Conservation (phyloP, 1,140 invertebrate species). For the Asbolus verrucosus region DNA sequence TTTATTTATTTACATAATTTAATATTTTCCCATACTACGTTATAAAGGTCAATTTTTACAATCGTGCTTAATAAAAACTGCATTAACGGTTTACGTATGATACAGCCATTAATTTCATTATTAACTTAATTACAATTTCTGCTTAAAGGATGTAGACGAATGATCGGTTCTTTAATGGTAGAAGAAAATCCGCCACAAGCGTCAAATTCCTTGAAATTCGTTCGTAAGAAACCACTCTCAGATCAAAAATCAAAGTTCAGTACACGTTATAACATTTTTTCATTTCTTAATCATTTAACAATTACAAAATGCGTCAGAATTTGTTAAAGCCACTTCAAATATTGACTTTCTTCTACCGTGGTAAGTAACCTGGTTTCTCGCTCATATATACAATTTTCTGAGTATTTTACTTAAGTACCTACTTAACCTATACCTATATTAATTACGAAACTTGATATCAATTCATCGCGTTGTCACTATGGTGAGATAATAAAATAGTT, state of each 20-base stretch:
- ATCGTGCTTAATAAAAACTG: constrained; percentile 15
- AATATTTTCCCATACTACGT: constrained; percentile 21
- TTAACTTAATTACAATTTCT: constrained; percentile 26
- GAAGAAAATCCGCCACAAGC: not conserved
- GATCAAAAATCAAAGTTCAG: constrained; percentile 21
- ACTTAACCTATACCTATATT: constrained; percentile 23
- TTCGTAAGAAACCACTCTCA: not conserved
- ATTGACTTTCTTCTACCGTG: constrained; percentile 14
- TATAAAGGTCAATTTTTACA: constrained; percentile 31
- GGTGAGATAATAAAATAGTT: constrained; percentile 1
- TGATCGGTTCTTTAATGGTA: too few relatives aligned
- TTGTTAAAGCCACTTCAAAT: constrained; percentile 14
- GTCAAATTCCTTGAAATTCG: not conserved
- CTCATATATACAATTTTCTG: constrained; percentile 18
- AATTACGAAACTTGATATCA: constrained; percentile 30
- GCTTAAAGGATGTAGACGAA: too few relatives aligned
- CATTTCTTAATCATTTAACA: constrained; percentile 1
- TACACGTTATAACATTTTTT: not conserved
- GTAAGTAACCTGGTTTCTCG: constrained; percentile 14
- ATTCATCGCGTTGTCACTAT: constrained; percentile 13
- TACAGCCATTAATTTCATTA: not conserved
- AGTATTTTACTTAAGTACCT: constrained; percentile 36
- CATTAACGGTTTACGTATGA: constrained; percentile 13
- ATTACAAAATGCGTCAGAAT: constrained; percentile 7
- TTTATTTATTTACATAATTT: constrained; percentile 39